Evolutionary conservation across 2,797 vertebrate species (phyloP).

Genomic region (Enoplosus armatus): DNA sequence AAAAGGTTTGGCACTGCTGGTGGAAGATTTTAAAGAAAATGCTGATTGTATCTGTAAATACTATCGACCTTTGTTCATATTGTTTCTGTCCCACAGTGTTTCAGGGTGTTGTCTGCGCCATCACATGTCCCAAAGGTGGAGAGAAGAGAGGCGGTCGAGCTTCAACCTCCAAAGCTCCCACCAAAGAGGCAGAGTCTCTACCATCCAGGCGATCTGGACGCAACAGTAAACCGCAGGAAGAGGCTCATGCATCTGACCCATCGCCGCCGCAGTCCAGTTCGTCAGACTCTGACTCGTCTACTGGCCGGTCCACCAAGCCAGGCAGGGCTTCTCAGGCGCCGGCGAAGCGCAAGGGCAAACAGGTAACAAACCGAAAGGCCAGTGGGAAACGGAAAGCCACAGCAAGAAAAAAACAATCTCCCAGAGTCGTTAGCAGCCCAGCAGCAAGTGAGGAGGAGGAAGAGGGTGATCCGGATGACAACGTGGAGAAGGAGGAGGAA

Average conservation of each 20-base stretch:
- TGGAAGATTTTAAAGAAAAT: neutral
- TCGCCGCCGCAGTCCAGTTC: constrained; percentile 84
- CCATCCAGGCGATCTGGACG: constrained; percentile 90
- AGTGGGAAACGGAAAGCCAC: constrained; percentile 88
- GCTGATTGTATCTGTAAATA: neutral
- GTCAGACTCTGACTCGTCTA: constrained; percentile 87
- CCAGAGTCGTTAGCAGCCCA: constrained; percentile 62
- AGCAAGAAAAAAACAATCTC: constrained; percentile 65
- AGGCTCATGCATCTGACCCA: constrained; percentile 77
- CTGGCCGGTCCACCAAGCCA: constrained; percentile 79
- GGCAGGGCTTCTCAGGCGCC: constrained; percentile 81
- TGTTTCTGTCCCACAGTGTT: constrained; percentile 79
- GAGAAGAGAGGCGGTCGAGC: constrained; percentile 91
- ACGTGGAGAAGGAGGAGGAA: constrained; percentile 39
- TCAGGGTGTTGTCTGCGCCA: constrained; percentile 88
- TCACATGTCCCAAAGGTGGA: constrained; percentile 93
- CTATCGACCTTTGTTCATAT: neutral
- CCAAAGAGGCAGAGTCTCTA: constrained; percentile 86
- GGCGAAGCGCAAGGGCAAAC: constrained; percentile 88
- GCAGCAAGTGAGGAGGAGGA: constrained; percentile 73
- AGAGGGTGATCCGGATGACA: constrained; percentile 38
- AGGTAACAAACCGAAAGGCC: constrained; percentile 86
- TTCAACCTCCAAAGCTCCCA: constrained; percentile 89
- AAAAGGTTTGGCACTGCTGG: neutral
- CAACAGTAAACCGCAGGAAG: constrained; percentile 86